A percentile compares a stretch with the other conserved stretches of the same genome.
These are phyloP conservation scores for Digitonthophagus gazella DNA, from an alignment of 2,888 invertebrate genomes.

Conservation along the genomic window DNA sequence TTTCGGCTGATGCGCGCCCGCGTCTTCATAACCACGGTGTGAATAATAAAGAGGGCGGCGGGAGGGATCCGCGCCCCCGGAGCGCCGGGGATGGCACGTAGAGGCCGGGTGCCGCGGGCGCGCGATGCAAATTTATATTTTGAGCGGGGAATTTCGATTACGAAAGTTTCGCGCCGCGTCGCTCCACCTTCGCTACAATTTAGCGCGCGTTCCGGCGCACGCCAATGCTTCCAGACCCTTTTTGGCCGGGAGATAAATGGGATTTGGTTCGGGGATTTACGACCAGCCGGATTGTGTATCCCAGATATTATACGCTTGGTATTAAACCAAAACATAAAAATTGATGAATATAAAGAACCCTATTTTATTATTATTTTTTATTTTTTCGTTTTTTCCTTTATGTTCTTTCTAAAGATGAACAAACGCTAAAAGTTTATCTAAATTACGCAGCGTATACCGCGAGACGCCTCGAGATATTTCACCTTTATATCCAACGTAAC, in stretches of 20 bases:
- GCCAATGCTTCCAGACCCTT: slow-evolving; percentile 1
- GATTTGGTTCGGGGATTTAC: background rate
- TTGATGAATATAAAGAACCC: no score
- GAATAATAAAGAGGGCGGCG: slow-evolving; percentile 41
- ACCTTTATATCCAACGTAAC: background rate
- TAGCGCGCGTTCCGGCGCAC: background rate
- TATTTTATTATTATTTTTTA: no score
- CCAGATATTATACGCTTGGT: no score
- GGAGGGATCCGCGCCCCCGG: background rate
- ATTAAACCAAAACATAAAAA: no score
- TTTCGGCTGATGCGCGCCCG: slow-evolving; percentile 30
- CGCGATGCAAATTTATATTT: slow-evolving; percentile 15
- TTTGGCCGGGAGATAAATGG: background rate
- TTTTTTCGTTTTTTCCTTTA: no score
- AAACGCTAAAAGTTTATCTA: background rate
- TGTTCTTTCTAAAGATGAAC: no score
- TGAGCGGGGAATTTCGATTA: slow-evolving; percentile 12
- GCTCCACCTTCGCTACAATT: background rate
- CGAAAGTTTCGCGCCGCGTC: slow-evolving; percentile 5
- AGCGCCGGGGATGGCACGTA: background rate
- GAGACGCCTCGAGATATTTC: background rate
- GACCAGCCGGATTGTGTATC: background rate
- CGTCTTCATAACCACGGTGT: slow-evolving; percentile 37
- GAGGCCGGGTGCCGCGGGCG: background rate
- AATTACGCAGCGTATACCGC: background rate